Percentiles rank a stretch among this genome's conserved stretches.
Conservation (phyloP, 2,797 vertebrate species). For the Myotis daubentonii region DNA sequence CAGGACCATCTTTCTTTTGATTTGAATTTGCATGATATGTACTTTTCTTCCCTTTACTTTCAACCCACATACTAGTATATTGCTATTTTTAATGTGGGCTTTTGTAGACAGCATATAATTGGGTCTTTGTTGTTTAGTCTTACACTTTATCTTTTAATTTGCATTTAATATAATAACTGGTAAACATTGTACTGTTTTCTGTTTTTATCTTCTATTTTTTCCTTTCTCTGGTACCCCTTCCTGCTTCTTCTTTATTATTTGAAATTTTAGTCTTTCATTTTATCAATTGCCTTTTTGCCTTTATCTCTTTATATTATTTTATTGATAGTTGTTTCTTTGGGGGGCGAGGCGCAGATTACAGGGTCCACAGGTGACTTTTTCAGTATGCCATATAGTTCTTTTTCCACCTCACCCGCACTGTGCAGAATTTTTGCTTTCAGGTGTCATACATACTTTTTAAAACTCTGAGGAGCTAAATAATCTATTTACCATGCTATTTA, state of each 20-base stretch:
- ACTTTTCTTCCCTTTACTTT: not conserved
- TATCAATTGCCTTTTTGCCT: not conserved
- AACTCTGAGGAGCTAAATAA: not conserved
- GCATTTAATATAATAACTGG: constrained; percentile 9
- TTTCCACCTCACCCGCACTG: not conserved
- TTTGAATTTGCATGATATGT: not conserved
- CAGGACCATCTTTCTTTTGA: not conserved
- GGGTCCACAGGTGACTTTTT: not conserved
- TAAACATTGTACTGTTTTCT: not conserved
- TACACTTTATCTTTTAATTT: not conserved
- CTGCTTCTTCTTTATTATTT: not conserved
- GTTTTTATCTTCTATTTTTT: not conserved
- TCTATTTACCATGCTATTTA: not conserved
- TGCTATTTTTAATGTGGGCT: not conserved
- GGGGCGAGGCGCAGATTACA: not conserved
- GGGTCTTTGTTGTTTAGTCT: not conserved
- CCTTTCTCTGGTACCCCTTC: not conserved
- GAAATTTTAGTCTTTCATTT: not conserved
- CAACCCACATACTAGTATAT: not conserved
- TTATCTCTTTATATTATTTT: not conserved
- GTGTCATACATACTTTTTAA: not conserved
- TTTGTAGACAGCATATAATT: not conserved
- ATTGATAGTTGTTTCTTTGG: not conserved
- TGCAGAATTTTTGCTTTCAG: constrained; percentile 21
- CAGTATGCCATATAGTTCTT: not conserved